Conservation (phyloP, 2,888 invertebrate genomes). For the Nycteola revayana region DNA sequence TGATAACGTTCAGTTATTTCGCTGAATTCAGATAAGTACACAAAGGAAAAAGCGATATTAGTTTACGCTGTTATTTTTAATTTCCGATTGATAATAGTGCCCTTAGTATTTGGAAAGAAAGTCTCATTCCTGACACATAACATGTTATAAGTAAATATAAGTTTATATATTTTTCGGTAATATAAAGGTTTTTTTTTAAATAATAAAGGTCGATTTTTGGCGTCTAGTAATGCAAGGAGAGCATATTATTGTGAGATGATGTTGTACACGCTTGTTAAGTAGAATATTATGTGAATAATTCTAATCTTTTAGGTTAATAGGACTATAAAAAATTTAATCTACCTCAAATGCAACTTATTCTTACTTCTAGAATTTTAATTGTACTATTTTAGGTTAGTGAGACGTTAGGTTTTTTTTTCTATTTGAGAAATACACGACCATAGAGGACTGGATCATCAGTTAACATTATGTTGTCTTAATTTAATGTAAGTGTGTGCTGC, state of each 20-base stretch:
- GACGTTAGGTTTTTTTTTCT: conserved; percentile 61
- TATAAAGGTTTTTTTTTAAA: conserved; percentile 34
- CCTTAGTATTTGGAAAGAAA: conserved; percentile 11
- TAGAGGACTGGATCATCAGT: conserved; percentile 44
- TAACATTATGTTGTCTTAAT: conserved; percentile 51
- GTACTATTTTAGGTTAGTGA: conserved; percentile 76
- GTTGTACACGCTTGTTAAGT: conserved; percentile 68
- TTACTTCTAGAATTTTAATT: conserved; percentile 72
- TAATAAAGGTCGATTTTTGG: conserved; percentile 50
- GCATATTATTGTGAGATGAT: conserved; percentile 56
- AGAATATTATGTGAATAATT: conserved; percentile 71
- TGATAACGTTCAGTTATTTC: too few relatives aligned
- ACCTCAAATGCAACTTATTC: conserved; percentile 79
- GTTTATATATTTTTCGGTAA: conserved; percentile 42
- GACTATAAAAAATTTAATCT: conserved; percentile 81
- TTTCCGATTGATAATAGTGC: conserved; percentile 8
- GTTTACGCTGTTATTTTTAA: too few relatives aligned
- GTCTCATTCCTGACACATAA: conserved; percentile 29
- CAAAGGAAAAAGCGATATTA: too few relatives aligned
- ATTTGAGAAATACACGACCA: conserved; percentile 59
- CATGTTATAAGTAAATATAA: conserved; percentile 29
- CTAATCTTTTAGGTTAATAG: conserved; percentile 79
- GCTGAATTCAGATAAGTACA: too few relatives aligned
- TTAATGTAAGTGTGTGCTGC: conserved; percentile 67
- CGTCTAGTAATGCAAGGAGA: conserved; percentile 55